Conservation (phyloP, 2,113 vertebrate species). For the Sminthopsis crassicaudata region DNA sequence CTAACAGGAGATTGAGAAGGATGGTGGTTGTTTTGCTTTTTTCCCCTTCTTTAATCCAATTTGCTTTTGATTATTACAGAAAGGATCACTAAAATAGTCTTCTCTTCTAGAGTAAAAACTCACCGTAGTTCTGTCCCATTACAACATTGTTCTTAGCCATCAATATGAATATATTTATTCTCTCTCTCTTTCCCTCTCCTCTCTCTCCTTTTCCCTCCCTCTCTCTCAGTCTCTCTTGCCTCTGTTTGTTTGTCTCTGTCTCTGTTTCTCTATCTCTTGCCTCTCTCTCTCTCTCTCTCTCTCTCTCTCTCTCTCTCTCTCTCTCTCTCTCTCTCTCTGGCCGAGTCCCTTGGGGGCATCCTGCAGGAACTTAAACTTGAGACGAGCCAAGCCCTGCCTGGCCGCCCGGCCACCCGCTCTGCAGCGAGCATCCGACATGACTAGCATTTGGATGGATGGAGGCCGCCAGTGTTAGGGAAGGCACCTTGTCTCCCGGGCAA, state of each 20-base stretch:
- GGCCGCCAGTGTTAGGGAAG: not conserved
- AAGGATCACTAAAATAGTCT: not conserved
- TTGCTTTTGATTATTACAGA: not conserved
- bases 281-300: no score
- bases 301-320: no score
- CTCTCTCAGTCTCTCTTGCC: no score
- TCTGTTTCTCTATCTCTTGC: no score
- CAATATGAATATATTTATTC: not conserved
- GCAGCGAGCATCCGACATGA: slow-evolving; percentile 38
- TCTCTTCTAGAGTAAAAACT: slow-evolving; percentile 36
- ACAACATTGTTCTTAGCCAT: not conserved
- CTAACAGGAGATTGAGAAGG: not conserved
- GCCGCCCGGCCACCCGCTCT: not conserved
- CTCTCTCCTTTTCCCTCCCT: no score
- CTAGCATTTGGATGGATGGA: not conserved
- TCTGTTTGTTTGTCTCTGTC: no score
- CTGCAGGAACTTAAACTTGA: not conserved
- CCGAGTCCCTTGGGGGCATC: not conserved
- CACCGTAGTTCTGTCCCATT: not conserved
- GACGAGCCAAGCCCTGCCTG: not conserved
- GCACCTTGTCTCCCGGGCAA: slow-evolving; percentile 73
- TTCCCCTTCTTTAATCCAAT: not conserved
- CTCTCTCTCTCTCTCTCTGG: not conserved
- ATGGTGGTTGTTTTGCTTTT: not conserved
- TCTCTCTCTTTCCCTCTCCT: not conserved